Evolutionary conservation across 2,888 invertebrate genomes (phyloP).

Genomic region (Athripsodes cinereus): DNA sequence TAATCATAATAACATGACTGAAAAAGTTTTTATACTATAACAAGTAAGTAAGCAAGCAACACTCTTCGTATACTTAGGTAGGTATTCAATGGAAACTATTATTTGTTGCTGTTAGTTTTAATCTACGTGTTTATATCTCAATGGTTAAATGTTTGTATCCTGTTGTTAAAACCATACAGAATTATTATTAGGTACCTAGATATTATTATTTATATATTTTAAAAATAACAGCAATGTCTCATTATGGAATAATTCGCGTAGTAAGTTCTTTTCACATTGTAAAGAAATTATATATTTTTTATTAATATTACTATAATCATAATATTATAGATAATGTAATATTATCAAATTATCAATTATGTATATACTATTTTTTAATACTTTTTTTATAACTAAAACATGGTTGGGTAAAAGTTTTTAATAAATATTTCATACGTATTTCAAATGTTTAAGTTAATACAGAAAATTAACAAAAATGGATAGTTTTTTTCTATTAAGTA

Average conservation of each 20-base stretch:
- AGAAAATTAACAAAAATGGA: too few species aligned
- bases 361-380: too few species aligned
- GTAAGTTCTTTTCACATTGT: not conserved
- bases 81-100: not conserved
- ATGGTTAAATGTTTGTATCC: conserved; percentile 21
- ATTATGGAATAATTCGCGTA: not conserved
- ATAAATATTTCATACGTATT: too few species aligned
- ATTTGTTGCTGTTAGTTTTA: conserved; percentile 8
- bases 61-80: not conserved
- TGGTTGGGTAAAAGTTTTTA: too few species aligned
- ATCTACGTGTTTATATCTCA: conserved; percentile 23
- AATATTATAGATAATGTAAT: too few species aligned
- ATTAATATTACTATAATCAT: too few species aligned
- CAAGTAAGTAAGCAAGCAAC: too few species aligned
- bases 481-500: too few species aligned
- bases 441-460: too few species aligned
- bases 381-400: too few species aligned
- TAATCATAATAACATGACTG: not conserved
- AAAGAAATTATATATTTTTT: not conserved
- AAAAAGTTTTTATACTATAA: not conserved
- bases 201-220: not conserved
- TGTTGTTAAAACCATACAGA: conserved; percentile 5
- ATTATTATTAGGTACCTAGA: not conserved
- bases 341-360: too few species aligned
- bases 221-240: not conserved